Base-by-base conservation (phyloP, 2,113 vertebrate genomes). In the Zosterops lateralis region DNA sequence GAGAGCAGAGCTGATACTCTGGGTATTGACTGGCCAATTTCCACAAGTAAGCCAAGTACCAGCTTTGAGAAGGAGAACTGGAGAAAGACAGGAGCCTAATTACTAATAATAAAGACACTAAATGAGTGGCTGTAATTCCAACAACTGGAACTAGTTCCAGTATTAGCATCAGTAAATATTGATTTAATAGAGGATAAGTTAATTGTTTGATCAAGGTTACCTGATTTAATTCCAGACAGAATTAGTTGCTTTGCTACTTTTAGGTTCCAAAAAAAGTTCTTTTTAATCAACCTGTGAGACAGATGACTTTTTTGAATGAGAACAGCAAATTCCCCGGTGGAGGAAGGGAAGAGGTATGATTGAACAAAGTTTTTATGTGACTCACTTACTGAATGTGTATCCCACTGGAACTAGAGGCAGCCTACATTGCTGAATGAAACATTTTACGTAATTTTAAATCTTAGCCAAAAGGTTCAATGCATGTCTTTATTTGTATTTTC, bases 81-180 rank as follows among this genome's bases (percentile, higher is more conserved):
- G 28, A 70, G 42, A 75, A 82, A 87, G 90, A 53, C 40, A 61
- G 36, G 62, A 70, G 38, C 15, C n/a, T 91, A 94, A 91, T 79
- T 87, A 85, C 81, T 40, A 78, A 1, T 75, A 91, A 94, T 89
- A 92, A 79, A 89, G 58, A 84, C 10, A 84, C 50, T 79, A 78
- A 91, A 91, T 68, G 84, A 82, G 74, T 14, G n/a, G 42, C 47
- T 87, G 22, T 65, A 87, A 91, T 82, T 89, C 47, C 77, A 93
- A 2, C 53, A 89, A 50, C 66, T 91, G 66, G 48, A 92, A 89
- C 86, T 84, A 84, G 71, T 54, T 70, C 67, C 54, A 66, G 29
- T 84, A 84, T 89, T 72, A 94, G 74, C 70, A 93, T 66, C 73
- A 91, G 42, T 85, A 93, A 89, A 93, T 89, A 94, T 25, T 93